These are phyloP conservation scores for Mamestra configurata DNA, from an alignment of 1,140 invertebrate species.

Conservation along the genomic window DNA sequence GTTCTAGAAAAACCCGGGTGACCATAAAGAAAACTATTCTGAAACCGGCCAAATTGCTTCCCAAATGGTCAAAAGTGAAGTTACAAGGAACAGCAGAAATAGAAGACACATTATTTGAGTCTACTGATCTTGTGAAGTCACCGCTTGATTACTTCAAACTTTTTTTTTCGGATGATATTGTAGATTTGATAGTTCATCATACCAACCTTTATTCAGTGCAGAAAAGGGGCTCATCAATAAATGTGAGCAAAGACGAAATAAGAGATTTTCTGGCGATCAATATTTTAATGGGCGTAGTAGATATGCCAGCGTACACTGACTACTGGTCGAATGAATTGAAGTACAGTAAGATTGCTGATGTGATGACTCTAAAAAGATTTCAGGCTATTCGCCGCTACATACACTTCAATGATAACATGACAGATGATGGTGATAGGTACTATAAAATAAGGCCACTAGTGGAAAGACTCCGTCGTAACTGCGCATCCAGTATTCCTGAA, in stretches of 20 bases:
- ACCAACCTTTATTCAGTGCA: constrained; percentile 53
- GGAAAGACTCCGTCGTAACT: constrained; percentile 68
- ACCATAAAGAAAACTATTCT: neutral
- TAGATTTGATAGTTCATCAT: constrained; percentile 52
- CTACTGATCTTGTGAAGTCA: neutral
- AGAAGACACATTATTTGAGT: neutral
- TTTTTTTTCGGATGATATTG: constrained; percentile 51
- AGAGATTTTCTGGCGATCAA: constrained; percentile 52
- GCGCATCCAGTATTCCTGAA: constrained; percentile 60
- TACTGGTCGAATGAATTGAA: constrained; percentile 51
- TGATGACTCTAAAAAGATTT: constrained; percentile 70
- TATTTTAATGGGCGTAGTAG: constrained; percentile 52
- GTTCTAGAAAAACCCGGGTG: neutral
- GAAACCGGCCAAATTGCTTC: neutral
- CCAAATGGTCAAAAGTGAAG: neutral
- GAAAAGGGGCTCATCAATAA: constrained; percentile 31
- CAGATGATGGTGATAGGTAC: constrained; percentile 61
- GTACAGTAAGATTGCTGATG: constrained; percentile 59
- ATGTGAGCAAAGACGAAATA: constrained; percentile 36
- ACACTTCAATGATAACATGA: constrained; percentile 68
- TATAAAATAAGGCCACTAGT: constrained; percentile 70
- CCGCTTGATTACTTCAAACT: constrained; percentile 4
- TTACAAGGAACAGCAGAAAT: neutral
- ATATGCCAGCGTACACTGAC: constrained; percentile 50
- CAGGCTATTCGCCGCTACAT: constrained; percentile 63